These are phyloP conservation scores for Gallinago stenura DNA, from an alignment of 2,797 vertebrate genomes.

Conservation along the genomic window DNA sequence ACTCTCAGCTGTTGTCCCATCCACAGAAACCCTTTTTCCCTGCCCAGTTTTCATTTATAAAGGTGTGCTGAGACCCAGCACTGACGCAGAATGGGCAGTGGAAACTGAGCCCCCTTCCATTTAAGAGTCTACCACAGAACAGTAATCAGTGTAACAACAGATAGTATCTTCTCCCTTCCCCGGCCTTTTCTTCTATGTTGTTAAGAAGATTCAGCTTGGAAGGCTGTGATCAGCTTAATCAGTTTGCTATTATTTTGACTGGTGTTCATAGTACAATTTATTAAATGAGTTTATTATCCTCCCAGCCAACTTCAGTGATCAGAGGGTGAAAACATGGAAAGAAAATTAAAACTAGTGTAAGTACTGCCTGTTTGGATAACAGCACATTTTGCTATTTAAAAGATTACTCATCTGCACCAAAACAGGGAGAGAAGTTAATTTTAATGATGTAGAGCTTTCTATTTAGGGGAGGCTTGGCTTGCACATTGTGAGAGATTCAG, in stretches of 20 bases:
- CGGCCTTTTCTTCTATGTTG: background rate
- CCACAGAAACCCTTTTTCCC: background rate
- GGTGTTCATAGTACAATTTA: constrained; percentile 54
- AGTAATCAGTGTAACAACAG: background rate
- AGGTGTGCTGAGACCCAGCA: background rate
- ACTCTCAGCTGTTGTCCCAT: background rate
- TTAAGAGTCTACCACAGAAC: background rate
- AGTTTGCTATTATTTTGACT: constrained; percentile 51
- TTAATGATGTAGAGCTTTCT: constrained; percentile 85
- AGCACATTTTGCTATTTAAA: constrained; percentile 61
- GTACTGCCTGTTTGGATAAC: constrained; percentile 73
- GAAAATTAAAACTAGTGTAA: constrained; percentile 76
- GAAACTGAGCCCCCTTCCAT: background rate
- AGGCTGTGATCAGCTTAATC: constrained; percentile 61
- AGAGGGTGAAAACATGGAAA: constrained; percentile 60
- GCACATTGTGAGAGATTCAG: constrained; percentile 77
- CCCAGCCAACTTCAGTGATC: constrained; percentile 51
- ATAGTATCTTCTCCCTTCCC: background rate
- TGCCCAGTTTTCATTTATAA: background rate
- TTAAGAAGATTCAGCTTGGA: constrained; percentile 11
- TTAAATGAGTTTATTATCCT: constrained; percentile 75
- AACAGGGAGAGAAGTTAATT: constrained; percentile 81
- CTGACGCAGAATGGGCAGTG: background rate
- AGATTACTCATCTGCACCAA: constrained; percentile 71
- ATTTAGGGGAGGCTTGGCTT: constrained; percentile 78